Base-by-base conservation (phyloP, 2,888 invertebrate genomes). In the Lasiommata megera region DNA sequence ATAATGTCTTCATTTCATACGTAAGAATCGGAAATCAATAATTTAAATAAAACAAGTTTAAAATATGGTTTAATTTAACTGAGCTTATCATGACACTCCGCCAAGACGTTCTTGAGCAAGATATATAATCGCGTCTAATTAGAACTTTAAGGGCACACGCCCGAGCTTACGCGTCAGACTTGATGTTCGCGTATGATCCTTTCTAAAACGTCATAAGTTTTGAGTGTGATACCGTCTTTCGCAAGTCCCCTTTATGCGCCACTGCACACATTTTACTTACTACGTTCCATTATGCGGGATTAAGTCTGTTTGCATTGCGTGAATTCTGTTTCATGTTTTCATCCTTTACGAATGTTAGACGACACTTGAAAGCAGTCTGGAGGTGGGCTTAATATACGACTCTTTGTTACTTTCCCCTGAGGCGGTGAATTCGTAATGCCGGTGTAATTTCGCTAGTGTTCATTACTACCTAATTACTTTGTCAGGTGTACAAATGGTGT, bases 321-420 rank as follows among this genome's bases (percentile, higher is more conserved):
- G 41, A 52, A 52, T 52, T 52, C 52, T 52, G 52, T 52, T 52
- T 52, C 52, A 41, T 52, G 52, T 52, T 34, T 41, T 41, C 52
- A 52, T 52, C 41, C 52, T 41, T 41, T 41, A 31, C 31, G 18
- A 41, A 52, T 52, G 52, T 52, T 29, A 52, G 52, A 31, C 40
- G 52, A 41, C 41, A 52, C 50, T 50, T 28, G 31, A 52, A 52
- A 52, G 52, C 41, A 41, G 52, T 41, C 40, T 41, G 40, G 52
- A 52, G 29, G 31, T 31, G 16, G n/a, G 52, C 31, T 41, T 52
- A 51, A 51, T 16, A 41, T 41, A 52, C 41, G 52, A 17, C 41
- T 52, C 41, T 52, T 41, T 41, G 52, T 41, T 52, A 52, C 52
- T 41, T 52, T 41, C n/a, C 52, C 52, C 31, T 31, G 29, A 9